Evolutionary conservation across 2,888 invertebrate genomes (phyloP).

Genomic region (Hirtodrosophila alboralis): DNA sequence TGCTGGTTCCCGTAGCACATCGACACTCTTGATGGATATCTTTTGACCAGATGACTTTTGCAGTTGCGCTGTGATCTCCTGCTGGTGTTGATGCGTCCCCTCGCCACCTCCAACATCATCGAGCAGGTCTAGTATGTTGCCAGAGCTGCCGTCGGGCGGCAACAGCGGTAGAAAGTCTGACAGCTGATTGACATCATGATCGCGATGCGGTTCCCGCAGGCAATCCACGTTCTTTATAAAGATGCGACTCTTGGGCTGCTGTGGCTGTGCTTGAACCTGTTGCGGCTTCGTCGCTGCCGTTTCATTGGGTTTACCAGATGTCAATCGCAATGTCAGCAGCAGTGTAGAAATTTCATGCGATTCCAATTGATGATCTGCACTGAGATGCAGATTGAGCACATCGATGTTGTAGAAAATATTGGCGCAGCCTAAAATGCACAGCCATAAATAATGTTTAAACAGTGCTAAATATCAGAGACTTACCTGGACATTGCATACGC

Average conservation of each 20-base stretch:
- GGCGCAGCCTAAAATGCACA: slow-evolving; percentile 84
- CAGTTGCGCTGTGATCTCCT: slow-evolving; percentile 1
- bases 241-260: slow-evolving; percentile 77
- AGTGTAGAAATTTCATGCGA: slow-evolving; percentile 51
- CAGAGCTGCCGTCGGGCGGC: slow-evolving; percentile 29
- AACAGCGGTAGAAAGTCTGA: slow-evolving; percentile 48
- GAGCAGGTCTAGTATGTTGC: slow-evolving; percentile 54
- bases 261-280: slow-evolving; percentile 8
- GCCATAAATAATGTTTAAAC: no score
- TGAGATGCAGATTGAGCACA: slow-evolving; percentile 87
- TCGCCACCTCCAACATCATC: slow-evolving; percentile 34
- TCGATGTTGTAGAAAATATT: slow-evolving; percentile 88
- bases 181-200: slow-evolving; percentile 40
- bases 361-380: slow-evolving; percentile 88
- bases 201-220: slow-evolving; percentile 77
- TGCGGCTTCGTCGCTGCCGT: slow-evolving; percentile 12
- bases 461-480: not conserved
- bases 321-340: slow-evolving; percentile 15
- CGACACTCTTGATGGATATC: slow-evolving; percentile 83
- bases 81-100: slow-evolving; percentile 11
- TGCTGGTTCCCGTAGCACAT: slow-evolving; percentile 81
- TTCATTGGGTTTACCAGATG: slow-evolving; percentile 23
- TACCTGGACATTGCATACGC: slow-evolving; percentile 87
- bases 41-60: slow-evolving; percentile 71
- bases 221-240: slow-evolving; percentile 83